Base-by-base conservation (phyloP, 2,888 invertebrate genomes). In the Tillus elongatus region DNA sequence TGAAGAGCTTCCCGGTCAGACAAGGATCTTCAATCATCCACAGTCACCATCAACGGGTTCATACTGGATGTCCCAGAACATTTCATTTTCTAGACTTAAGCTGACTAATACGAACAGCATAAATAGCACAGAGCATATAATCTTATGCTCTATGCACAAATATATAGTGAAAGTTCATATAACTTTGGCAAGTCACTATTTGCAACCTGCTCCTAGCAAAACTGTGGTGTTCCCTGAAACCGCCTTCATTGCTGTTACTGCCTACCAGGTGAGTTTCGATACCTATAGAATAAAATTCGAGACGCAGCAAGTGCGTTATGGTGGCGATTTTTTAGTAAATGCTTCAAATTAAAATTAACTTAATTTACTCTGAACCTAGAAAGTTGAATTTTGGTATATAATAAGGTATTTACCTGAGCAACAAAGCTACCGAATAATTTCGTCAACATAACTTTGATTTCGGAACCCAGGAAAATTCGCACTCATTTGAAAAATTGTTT, bases 71-170 rank as follows among this genome's bases (percentile, higher is more conserved):
- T 79, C 79, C 0, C 86, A 89, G 56, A 43, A 54, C 1, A 40
- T 58, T 9, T 50, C 46, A 11, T 90, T 91, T 56, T 81, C 81
- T 60, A 84, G 87, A 58, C 71, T 91, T 35, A 92, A 92, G 60
- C 71, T 93, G 31, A 92, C 92, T 14, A 93, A 92, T 58, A 89
- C 87, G 52, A 78, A 82, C 3, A 72, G 81, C 63, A n/a, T n/a
- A n/a, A 86, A 84, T 56, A 76, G 80, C 40, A 76, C 75, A 46
- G 86, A 82, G 54, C 86, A 89, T 64, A 78, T 91, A 56, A 82
- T 90, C 2, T 69, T 96, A 43, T 89, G 90, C 24, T 95, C 95
- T 15, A 96, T 97, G 96, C 95, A 96, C 70, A 93, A 92, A 67
- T 96, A 96, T 69, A 81, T 89, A 45, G 93, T 95, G 0, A 73